Evolutionary conservation across 2,113 vertebrate genomes (phyloP).

Genomic region (Sporophila hypoxantha): DNA sequence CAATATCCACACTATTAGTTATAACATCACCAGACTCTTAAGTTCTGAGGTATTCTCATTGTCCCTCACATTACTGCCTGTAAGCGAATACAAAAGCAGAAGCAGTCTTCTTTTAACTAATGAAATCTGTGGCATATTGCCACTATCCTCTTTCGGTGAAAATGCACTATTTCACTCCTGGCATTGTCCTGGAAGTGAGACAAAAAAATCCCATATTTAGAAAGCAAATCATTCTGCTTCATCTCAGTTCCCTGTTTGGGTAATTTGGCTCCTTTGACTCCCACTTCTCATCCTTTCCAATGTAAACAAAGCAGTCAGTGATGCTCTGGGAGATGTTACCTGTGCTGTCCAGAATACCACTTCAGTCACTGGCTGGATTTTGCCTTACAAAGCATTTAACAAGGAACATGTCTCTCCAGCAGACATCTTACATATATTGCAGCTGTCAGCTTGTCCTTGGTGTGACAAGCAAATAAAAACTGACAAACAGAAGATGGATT

Average conservation of each 20-base stretch:
- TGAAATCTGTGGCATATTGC: not conserved
- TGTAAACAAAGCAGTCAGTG: not conserved
- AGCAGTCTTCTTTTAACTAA: not conserved
- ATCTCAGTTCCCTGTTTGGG: not conserved
- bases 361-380: not conserved
- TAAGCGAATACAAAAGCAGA: not conserved
- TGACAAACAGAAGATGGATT: not conserved
- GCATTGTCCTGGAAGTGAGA: not conserved
- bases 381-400: not conserved
- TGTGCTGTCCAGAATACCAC: not conserved
- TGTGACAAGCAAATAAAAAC: not conserved
- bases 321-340: not conserved
- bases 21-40: not conserved
- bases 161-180: not conserved
- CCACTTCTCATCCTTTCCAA: not conserved
- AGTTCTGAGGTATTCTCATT: not conserved
- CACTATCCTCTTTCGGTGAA: not conserved
- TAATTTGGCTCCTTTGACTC: not conserved
- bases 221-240: not conserved
- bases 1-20: not conserved
- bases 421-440: not conserved
- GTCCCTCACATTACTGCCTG: not conserved
- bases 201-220: not conserved
- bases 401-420: not conserved
- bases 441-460: not conserved